A percentile compares a stretch with the other conserved stretches of the same genome.
Evolutionary conservation across 2,888 invertebrate species (phyloP).

Genomic region (Melinaea menophilus): DNA sequence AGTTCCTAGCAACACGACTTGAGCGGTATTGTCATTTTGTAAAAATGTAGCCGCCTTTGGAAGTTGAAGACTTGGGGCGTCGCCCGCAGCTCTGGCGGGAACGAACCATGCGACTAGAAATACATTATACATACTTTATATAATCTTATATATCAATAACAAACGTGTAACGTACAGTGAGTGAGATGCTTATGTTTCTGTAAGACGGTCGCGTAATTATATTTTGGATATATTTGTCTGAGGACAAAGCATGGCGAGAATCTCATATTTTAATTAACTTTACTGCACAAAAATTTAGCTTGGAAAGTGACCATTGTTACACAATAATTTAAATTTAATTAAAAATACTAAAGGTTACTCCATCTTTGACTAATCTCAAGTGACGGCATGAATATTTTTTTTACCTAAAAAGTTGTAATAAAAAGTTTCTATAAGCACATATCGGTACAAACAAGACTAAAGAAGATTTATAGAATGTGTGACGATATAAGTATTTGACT

Average conservation of each 20-base stretch:
- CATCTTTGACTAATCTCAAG: slow-evolving; percentile 11
- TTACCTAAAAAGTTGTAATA: neutral
- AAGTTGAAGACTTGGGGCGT: slow-evolving; percentile 34
- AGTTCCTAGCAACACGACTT: slow-evolving; percentile 67
- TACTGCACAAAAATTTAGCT: slow-evolving; percentile 34
- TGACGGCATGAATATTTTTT: neutral
- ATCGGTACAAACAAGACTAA: too few relatives aligned
- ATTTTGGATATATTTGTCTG: slow-evolving; percentile 35
- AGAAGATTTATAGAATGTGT: too few relatives aligned
- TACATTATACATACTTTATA: neutral
- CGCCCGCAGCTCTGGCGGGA: slow-evolving; percentile 21
- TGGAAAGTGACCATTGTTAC: slow-evolving; percentile 24
- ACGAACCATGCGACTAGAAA: slow-evolving; percentile 29
- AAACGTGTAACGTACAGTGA: slow-evolving; percentile 9
- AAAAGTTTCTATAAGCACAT: slow-evolving; percentile 1
- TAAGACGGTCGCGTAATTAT: slow-evolving; percentile 13
- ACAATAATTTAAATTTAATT: slow-evolving; percentile 5
- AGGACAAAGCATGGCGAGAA: slow-evolving; percentile 46
- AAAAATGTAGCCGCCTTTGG: slow-evolving; percentile 58
- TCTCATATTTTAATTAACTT: slow-evolving; percentile 57
- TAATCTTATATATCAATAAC: neutral
- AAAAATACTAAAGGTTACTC: slow-evolving; percentile 10
- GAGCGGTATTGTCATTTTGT: slow-evolving; percentile 53
- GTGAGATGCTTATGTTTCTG: slow-evolving; percentile 9
- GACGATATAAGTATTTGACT: too few relatives aligned